Conservation (phyloP, 35 echinoderm and acorn worm species). For the Nesometra sesokonis region DNA sequence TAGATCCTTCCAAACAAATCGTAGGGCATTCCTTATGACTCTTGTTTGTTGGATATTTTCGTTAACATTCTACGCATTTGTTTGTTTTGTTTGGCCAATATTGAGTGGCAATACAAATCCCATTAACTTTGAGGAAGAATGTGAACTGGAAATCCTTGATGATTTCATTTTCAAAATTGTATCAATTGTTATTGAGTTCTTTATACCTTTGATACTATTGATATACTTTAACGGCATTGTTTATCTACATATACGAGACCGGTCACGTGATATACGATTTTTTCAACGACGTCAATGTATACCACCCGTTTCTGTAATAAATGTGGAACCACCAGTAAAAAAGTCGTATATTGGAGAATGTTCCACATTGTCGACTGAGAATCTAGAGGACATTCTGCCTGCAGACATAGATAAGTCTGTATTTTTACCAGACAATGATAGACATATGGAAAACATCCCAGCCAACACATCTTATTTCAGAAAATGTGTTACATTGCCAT, state of each 20-base stretch:
- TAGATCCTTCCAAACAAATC: constrained; percentile 27
- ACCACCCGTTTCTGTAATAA: not conserved
- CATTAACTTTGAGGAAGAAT: constrained; percentile 12
- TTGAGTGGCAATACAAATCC: not conserved
- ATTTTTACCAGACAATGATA: not conserved
- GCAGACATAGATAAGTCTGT: not conserved
- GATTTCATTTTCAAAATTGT: constrained; percentile 8
- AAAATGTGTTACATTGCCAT: not conserved
- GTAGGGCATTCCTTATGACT: not conserved
- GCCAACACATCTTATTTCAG: not conserved
- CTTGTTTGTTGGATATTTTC: constrained; percentile 30
- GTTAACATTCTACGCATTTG: constrained; percentile 12
- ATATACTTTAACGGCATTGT: constrained; percentile 32
- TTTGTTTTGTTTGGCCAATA: not conserved
- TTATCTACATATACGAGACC: constrained; percentile 31
- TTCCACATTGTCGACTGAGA: too few species aligned
- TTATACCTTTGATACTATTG: constrained; percentile 27
- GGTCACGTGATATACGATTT: not conserved
- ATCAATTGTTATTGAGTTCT: constrained; percentile 34
- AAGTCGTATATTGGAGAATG: too few species aligned
- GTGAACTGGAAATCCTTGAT: constrained; percentile 22
- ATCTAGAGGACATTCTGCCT: too few species aligned
- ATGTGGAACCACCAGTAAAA: too few species aligned
- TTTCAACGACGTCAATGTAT: not conserved
- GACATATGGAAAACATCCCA: not conserved